Evolutionary conservation across 2,888 invertebrate genomes (phyloP).

Genomic region (Danaus chrysippus): DNA sequence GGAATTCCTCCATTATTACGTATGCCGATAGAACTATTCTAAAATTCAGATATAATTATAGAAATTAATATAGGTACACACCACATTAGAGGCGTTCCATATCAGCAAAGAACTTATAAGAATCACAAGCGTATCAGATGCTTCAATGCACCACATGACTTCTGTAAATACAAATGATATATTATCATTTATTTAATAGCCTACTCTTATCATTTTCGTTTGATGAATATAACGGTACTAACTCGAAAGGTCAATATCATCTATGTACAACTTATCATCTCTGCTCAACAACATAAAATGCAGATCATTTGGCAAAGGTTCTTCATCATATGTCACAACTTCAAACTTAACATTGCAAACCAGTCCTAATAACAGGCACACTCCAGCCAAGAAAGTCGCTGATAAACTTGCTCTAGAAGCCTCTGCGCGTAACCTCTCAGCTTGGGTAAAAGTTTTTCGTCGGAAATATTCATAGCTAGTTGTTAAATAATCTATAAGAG

Average conservation of each 20-base stretch:
- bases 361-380: constrained; percentile 57
- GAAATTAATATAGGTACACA: constrained; percentile 33
- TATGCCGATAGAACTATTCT: too few species aligned
- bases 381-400: constrained; percentile 50
- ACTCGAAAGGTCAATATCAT: constrained; percentile 66
- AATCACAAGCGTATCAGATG: constrained; percentile 56
- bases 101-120: constrained; percentile 58
- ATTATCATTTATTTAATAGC: background rate
- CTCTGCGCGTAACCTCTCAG: constrained; percentile 50
- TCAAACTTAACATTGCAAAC: constrained; percentile 65
- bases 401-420: constrained; percentile 48
- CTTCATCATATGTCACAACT: constrained; percentile 56
- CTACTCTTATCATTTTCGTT: background rate
- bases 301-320: constrained; percentile 56
- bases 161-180: constrained; percentile 41
- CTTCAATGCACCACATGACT: constrained; percentile 67
- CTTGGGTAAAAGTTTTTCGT: constrained; percentile 46
- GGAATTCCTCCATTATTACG: too few species aligned
- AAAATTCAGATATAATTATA: background rate
- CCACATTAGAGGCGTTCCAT: constrained; percentile 59
- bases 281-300: constrained; percentile 65
- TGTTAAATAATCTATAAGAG: constrained; percentile 59
- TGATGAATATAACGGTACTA: constrained; percentile 37
- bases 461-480: constrained; percentile 55
- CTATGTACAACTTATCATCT: constrained; percentile 62